phyloP scores from a whole-genome alignment of 2,797 vertebrate genomes.

The Yasuhikotakia modesta region DNA sequence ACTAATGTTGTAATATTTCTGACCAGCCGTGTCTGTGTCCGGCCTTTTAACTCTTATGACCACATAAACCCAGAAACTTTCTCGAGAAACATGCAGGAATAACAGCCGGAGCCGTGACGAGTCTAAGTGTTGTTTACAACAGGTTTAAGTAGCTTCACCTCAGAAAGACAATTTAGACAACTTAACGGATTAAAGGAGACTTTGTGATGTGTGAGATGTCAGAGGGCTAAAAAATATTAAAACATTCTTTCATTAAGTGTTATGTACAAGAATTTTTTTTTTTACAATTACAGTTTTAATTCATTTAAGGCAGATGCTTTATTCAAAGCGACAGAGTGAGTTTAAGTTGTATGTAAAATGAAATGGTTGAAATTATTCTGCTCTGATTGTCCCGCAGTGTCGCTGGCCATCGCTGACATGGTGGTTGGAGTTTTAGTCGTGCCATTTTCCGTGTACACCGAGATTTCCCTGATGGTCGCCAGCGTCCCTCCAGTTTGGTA shows the following conservation, averaged over 20 bases:
- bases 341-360: no score
- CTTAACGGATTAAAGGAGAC: neutral
- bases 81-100: neutral
- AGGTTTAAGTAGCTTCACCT: neutral
- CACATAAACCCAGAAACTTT: neutral
- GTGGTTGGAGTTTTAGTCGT: constrained; percentile 81
- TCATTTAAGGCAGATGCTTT: no score
- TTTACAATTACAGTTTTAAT: no score
- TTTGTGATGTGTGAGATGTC: no score
- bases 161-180: neutral
- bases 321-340: no score
- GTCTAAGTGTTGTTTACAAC: neutral
- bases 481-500: constrained; percentile 75
- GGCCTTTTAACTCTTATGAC: neutral
- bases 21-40: neutral
- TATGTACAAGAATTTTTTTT: no score
- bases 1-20: neutral
- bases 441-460: constrained; percentile 84
- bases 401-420: constrained; percentile 83
- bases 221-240: neutral
- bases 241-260: neutral
- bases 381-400: constrained; percentile 70
- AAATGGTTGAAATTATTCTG: neutral
- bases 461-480: constrained; percentile 78
- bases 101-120: neutral